phyloP scores from a whole-genome alignment of 2,888 invertebrate species.

The Tetranychus piercei region DNA sequence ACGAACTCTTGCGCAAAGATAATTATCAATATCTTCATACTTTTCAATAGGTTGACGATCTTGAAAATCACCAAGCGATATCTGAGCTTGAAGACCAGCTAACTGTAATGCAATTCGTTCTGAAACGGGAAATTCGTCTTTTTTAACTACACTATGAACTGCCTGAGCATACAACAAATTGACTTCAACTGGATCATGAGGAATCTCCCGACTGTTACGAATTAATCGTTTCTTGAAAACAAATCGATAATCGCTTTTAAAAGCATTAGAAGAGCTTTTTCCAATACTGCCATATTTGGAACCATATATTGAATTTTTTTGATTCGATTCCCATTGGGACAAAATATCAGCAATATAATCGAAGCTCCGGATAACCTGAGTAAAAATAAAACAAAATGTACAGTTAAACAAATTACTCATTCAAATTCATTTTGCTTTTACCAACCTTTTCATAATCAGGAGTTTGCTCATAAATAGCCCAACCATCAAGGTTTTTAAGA shows the following conservation, averaged over 20 bases:
- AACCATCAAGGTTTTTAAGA: slow-evolving; percentile 63
- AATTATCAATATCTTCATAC: slow-evolving; percentile 75
- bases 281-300: slow-evolving; percentile 28
- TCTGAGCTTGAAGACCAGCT: slow-evolving; percentile 83
- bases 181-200: slow-evolving; percentile 85
- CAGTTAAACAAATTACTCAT: background rate
- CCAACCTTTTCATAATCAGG: slow-evolving; percentile 61
- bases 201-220: slow-evolving; percentile 65
- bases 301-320: slow-evolving; percentile 18
- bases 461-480: slow-evolving; percentile 72
- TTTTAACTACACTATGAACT: slow-evolving; percentile 82
- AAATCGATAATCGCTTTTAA: slow-evolving; percentile 72
- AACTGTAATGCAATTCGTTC: slow-evolving; percentile 82
- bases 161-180: slow-evolving; percentile 84
- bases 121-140: slow-evolving; percentile 84
- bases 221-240: slow-evolving; percentile 78
- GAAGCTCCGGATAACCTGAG: slow-evolving; percentile 53
- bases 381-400: background rate
- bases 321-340: slow-evolving; percentile 50
- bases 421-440: background rate
- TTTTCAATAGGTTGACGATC: slow-evolving; percentile 27
- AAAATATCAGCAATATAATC: slow-evolving; percentile 84
- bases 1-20: slow-evolving; percentile 40
- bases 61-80: slow-evolving; percentile 63
- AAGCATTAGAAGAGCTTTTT: slow-evolving; percentile 38